Percentiles rank a stretch among this genome's conserved stretches.
Evolutionary conservation across 2,797 vertebrate genomes (phyloP).

Genomic region (Parambassis ranga): DNA sequence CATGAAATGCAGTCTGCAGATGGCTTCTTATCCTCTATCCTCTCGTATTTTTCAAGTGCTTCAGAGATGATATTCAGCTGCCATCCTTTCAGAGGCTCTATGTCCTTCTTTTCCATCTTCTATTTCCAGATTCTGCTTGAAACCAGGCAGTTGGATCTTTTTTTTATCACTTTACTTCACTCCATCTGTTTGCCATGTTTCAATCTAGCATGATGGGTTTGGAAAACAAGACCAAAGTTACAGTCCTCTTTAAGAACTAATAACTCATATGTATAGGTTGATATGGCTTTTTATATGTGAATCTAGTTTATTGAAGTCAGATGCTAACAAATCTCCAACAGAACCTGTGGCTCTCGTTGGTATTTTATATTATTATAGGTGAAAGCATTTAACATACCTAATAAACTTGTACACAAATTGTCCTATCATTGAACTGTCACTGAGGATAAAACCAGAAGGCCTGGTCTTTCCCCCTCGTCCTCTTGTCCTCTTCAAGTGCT

Average conservation of each 20-base stretch:
- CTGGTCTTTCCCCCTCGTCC: not conserved
- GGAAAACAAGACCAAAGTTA: not conserved
- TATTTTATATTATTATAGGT: not conserved
- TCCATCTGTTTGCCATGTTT: not conserved
- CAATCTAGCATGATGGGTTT: not conserved
- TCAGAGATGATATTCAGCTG: conserved; percentile 50
- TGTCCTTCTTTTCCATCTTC: conserved; percentile 21
- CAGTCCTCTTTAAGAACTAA: not conserved
- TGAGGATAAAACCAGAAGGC: conserved; percentile 8
- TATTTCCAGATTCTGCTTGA: conserved; percentile 48
- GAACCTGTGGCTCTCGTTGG: not conserved
- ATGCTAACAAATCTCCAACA: not conserved
- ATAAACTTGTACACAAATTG: no score
- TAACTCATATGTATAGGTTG: not conserved
- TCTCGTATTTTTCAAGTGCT: conserved; percentile 40
- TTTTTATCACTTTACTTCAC: conserved; percentile 1
- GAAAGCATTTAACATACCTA: no score
- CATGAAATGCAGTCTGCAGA: conserved; percentile 8
- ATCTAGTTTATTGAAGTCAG: not conserved
- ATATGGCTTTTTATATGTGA: not conserved
- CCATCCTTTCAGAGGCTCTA: conserved; percentile 8
- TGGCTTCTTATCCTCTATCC: conserved; percentile 28
- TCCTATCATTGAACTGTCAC: no score
- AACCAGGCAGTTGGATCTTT: conserved; percentile 30
- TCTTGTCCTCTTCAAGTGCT: conserved; percentile 38